Conservation (phyloP, 2,888 invertebrate genomes). For the Xanthorhoe spadicearia region DNA sequence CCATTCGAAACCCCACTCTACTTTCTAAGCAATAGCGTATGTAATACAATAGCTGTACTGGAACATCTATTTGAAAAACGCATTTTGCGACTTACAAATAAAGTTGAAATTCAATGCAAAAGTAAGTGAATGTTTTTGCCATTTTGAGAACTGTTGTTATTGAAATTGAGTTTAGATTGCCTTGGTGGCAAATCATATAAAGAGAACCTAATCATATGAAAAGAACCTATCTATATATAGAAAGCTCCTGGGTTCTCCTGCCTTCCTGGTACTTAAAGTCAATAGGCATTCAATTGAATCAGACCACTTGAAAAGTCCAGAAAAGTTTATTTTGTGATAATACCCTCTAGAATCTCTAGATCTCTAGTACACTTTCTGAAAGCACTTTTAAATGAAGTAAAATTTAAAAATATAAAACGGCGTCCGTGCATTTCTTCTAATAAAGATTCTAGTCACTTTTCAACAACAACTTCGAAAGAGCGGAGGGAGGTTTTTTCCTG, state of each 20-base stretch:
- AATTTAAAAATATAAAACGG: no score
- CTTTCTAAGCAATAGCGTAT: constrained; percentile 6
- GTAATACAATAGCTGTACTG: not conserved
- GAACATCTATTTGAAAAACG: constrained; percentile 3
- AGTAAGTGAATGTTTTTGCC: not conserved
- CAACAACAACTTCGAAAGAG: no score
- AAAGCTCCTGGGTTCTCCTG: constrained; percentile 9
- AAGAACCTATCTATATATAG: constrained; percentile 1
- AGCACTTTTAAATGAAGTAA: no score
- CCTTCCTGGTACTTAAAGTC: constrained; percentile 12
- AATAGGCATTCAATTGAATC: not conserved
- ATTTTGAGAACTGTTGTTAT: not conserved
- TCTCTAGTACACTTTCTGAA: no score
- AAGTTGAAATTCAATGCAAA: constrained; percentile 19
- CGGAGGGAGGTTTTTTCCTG: no score
- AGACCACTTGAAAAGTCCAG: not conserved
- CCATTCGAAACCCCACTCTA: constrained; percentile 22
- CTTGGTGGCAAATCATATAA: constrained; percentile 16
- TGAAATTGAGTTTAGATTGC: constrained; percentile 8
- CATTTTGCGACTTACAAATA: constrained; percentile 5
- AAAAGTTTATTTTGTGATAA: not conserved
- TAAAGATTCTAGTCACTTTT: no score
- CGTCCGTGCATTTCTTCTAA: no score
- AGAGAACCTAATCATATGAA: constrained; percentile 11
- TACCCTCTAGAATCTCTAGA: no score